A percentile compares a stretch with the other conserved stretches of the same genome.
These are phyloP conservation scores for Tragulus kanchil DNA, from an alignment of 2,113 vertebrate genomes.

Conservation along the genomic window DNA sequence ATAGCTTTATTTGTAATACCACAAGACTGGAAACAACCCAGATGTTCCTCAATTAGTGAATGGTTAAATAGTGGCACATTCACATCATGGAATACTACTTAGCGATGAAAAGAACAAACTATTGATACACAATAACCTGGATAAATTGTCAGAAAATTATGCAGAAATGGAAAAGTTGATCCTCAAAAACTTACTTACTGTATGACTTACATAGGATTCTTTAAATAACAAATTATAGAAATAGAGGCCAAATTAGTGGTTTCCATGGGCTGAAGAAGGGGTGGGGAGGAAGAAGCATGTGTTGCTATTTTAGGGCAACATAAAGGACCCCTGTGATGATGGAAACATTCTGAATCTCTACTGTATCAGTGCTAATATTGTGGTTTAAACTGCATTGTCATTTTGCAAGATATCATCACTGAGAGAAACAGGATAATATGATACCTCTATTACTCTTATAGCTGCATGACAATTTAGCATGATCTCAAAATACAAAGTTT, in stretches of 20 bases:
- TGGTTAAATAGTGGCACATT: not conserved
- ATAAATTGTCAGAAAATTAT: not conserved
- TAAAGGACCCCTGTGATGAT: not conserved
- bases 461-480: too few species aligned
- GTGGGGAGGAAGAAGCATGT: not conserved
- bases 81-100: not conserved
- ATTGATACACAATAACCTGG: not conserved
- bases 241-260: not conserved
- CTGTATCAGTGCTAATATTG: not conserved
- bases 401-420: not conserved
- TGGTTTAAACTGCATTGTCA: not conserved
- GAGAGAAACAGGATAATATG: not conserved
- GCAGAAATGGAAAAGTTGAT: not conserved
- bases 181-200: not conserved
- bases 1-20: not conserved
- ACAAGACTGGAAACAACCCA: not conserved
- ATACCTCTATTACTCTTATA: too few species aligned
- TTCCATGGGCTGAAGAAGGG: not conserved
- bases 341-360: not conserved
- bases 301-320: not conserved
- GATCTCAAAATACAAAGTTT: conserved; percentile 37
- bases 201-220: not conserved
- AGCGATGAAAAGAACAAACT: not conserved
- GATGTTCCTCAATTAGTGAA: not conserved
- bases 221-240: not conserved